Percentiles rank a stretch among this genome's conserved stretches.
These are phyloP conservation scores for Tetrao urogallus DNA, from an alignment of 2,113 vertebrate genomes.

Conservation along the genomic window DNA sequence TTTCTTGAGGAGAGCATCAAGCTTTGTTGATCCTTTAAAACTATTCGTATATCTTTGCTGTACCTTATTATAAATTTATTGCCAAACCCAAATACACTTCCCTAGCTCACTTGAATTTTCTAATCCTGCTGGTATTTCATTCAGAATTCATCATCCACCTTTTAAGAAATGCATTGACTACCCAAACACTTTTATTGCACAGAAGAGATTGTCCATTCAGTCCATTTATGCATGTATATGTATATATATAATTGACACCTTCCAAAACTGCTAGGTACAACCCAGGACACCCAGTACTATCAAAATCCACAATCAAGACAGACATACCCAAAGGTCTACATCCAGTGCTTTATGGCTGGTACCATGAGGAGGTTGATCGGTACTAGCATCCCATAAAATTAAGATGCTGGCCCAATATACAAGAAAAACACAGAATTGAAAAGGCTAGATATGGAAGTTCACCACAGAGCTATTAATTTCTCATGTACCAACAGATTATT, in stretches of 20 bases:
- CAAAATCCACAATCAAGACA: constrained; percentile 87
- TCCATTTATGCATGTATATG: background rate
- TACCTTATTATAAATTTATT: background rate
- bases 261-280: constrained; percentile 88
- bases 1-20: background rate
- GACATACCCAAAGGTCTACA: constrained; percentile 85
- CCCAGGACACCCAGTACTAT: constrained; percentile 82
- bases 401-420: background rate
- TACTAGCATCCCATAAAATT: background rate
- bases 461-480: background rate
- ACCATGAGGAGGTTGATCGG: constrained; percentile 11
- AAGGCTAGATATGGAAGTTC: background rate
- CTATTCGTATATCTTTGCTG: background rate
- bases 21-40: background rate
- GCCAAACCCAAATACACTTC: background rate
- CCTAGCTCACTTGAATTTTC: background rate
- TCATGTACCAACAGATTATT: background rate
- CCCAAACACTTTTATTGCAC: background rate
- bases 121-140: background rate
- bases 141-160: background rate
- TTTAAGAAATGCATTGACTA: background rate
- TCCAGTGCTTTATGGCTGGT: constrained; percentile 82
- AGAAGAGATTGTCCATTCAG: background rate
- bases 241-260: constrained; percentile 51
- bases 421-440: background rate